phyloP scores from a whole-genome alignment of 2,113 vertebrate species.

The Phycodurus eques region DNA sequence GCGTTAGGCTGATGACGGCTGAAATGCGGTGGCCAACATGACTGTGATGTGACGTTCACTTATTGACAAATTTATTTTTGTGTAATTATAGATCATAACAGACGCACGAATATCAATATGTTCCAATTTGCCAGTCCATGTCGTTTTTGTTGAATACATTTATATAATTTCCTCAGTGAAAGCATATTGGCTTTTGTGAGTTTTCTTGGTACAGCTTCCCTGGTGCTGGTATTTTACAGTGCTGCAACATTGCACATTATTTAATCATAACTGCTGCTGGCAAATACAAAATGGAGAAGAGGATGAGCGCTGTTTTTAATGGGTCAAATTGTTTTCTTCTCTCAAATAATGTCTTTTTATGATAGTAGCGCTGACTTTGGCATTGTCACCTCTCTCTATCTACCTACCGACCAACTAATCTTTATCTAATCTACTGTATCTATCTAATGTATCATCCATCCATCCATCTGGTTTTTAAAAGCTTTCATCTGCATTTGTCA shows the following conservation, averaged over 20 bases:
- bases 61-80: background rate
- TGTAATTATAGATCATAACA: background rate
- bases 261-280: slow-evolving; percentile 57
- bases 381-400: slow-evolving; percentile 28
- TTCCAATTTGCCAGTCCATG: too few relatives aligned
- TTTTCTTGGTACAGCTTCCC: slow-evolving; percentile 17
- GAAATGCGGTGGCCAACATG: slow-evolving; percentile 9
- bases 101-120: too few relatives aligned
- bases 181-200: slow-evolving; percentile 15
- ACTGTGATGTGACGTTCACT: slow-evolving; percentile 19
- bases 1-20: slow-evolving; percentile 17
- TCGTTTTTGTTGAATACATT: background rate
- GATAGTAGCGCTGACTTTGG: slow-evolving; percentile 52
- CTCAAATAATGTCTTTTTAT: slow-evolving; percentile 50
- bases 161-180: background rate
- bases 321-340: slow-evolving; percentile 44
- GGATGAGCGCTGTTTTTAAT: slow-evolving; percentile 42
- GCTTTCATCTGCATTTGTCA: background rate
- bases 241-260: slow-evolving; percentile 48
- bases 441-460: background rate
- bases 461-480: too few relatives aligned
- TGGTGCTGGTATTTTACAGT: slow-evolving; percentile 20
- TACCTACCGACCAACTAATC: background rate
- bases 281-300: slow-evolving; percentile 48
- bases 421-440: background rate